Evolutionary conservation across 2,113 vertebrate species (phyloP), one percentile per base, ranked within the genome.

Genomic region (Mungos mungo): DNA sequence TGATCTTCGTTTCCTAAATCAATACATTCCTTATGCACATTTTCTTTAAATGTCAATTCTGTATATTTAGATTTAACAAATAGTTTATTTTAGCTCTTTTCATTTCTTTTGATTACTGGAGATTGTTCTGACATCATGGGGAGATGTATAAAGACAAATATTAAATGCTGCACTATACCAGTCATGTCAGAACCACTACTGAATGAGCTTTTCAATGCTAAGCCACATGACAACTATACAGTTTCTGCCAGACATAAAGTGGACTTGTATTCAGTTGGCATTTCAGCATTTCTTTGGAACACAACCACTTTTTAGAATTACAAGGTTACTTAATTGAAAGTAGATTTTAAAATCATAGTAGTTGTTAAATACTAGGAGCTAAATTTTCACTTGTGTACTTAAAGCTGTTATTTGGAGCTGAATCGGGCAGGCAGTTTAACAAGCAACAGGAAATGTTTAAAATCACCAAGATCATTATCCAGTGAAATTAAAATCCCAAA

Each of bases 71-170:
- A 97, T 98, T 98, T 98, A 98, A 96, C 96, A 98, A 98, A 98
- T 98, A 97, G 95, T 97, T 98, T 98, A 98, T 98, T 98, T 93
- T 95, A 96, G 71, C 84, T 97, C 94, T 97, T 98, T 98, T 98
- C 97, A 96, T 98, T 97, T 98, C 97, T 98, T 98, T 98, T 98
- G 98, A 98, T 98, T 97, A 97, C 96, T 93, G 80, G 95, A 98
- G 96, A 93, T 95, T 98, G 96, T 96, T 97, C 97, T 97, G 96
- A 98, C 79, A 88, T 96, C 97, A 87, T 82, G 82, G 96, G 90
- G 98, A 98, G 98, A 98, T 97, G 97, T 96, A 98, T 97, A 98
- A 98, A 98, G 98, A 97, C 97, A 98, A 96, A 98, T 98, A 98
- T 97, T 98, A 98, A 98, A 98, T 95, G 96, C 96, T 47, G 41